phyloP scores from a whole-genome alignment of 2,888 invertebrate genomes.

The Erebia palarica region DNA sequence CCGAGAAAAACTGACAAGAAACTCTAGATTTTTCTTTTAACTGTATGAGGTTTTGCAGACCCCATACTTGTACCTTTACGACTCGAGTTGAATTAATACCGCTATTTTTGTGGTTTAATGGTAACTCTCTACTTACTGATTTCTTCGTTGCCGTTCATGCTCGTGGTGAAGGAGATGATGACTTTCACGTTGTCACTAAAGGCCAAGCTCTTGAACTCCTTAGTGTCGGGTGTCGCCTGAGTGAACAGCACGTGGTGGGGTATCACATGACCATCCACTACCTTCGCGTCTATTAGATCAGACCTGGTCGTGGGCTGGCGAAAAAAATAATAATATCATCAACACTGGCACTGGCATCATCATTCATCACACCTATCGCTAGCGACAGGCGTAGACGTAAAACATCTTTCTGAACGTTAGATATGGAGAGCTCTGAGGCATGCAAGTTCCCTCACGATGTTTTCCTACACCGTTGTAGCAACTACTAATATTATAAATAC shows the following conservation, averaged over 20 bases:
- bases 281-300: slow-evolving; percentile 90
- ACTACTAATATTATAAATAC: too few relatives aligned
- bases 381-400: too few relatives aligned
- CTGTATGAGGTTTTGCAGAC: too few relatives aligned
- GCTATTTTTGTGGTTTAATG: neutral
- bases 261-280: slow-evolving; percentile 95
- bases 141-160: slow-evolving; percentile 84
- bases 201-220: slow-evolving; percentile 90
- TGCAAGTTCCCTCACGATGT: too few relatives aligned
- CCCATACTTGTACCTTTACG: too few relatives aligned
- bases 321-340: slow-evolving; percentile 13
- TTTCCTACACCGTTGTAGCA: too few relatives aligned
- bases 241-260: slow-evolving; percentile 94
- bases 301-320: slow-evolving; percentile 86
- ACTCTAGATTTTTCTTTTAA: too few relatives aligned
- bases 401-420: too few relatives aligned
- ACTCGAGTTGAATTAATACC: too few relatives aligned
- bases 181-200: slow-evolving; percentile 93
- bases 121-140: slow-evolving; percentile 80
- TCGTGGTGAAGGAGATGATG: slow-evolving; percentile 89
- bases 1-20: too few relatives aligned
- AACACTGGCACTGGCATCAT: neutral
- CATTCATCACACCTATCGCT: too few relatives aligned
- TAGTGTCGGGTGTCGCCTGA: slow-evolving; percentile 88
- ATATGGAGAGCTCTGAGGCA: too few relatives aligned